These are phyloP conservation scores for Muscina levida DNA, from an alignment of 2,888 invertebrate genomes.

Conservation along the genomic window DNA sequence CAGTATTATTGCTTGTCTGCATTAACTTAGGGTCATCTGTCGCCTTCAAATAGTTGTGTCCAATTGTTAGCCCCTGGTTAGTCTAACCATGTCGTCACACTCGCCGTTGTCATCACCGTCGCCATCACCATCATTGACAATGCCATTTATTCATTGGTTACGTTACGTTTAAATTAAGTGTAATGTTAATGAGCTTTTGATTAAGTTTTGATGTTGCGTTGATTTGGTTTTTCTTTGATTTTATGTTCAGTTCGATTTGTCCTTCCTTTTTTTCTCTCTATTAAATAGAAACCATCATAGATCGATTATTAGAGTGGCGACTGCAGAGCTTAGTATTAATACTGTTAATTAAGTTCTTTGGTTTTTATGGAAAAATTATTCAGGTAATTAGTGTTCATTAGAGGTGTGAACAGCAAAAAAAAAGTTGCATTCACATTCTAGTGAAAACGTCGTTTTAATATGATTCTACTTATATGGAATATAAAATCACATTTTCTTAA, in stretches of 20 bases:
- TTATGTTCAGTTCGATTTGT: slow-evolving; percentile 21
- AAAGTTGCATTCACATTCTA: not conserved
- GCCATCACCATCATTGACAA: not conserved
- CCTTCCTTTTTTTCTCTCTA: slow-evolving; percentile 33
- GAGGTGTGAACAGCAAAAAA: not conserved
- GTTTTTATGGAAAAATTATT: slow-evolving; percentile 36
- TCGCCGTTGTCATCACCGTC: slow-evolving; percentile 28
- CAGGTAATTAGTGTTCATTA: slow-evolving; percentile 36
- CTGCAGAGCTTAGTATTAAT: not conserved
- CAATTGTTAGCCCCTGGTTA: slow-evolving; percentile 27
- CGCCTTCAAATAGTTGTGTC: slow-evolving; percentile 44
- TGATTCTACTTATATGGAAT: too few species aligned
- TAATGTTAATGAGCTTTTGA: slow-evolving; percentile 66
- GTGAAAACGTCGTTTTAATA: slow-evolving; percentile 19
- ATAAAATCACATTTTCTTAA: too few species aligned
- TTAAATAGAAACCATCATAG: slow-evolving; percentile 25
- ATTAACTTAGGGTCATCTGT: not conserved
- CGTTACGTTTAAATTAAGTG: slow-evolving; percentile 65
- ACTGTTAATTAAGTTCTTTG: slow-evolving; percentile 57
- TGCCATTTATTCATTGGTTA: slow-evolving; percentile 44
- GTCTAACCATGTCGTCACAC: not conserved
- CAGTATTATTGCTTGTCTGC: too few species aligned
- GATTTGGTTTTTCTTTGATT: slow-evolving; percentile 39
- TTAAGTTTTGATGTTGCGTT: slow-evolving; percentile 64
- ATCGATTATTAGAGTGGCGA: slow-evolving; percentile 45